phyloP scores from a whole-genome alignment of 2,888 invertebrate species.

The Drosophila prolongata region DNA sequence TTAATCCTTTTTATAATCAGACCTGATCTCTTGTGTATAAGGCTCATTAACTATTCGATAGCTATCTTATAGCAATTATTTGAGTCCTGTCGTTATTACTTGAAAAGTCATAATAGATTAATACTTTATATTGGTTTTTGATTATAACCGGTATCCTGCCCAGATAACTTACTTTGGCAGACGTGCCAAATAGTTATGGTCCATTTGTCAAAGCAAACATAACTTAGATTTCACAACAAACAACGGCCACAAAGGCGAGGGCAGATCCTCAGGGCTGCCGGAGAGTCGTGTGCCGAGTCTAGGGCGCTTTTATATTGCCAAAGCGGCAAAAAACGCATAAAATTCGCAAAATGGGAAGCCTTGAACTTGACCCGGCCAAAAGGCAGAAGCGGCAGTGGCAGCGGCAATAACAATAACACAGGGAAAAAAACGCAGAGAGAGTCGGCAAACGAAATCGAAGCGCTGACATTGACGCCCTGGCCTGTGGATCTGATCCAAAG shows the following conservation, averaged over 20 bases:
- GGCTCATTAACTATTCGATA: too few species aligned
- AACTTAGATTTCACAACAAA: conserved; percentile 15
- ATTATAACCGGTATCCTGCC: not conserved
- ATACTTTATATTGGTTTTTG: too few species aligned
- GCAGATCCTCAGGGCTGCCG: not conserved
- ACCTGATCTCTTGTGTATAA: too few species aligned
- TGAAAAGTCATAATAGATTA: too few species aligned
- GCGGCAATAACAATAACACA: conserved; percentile 69
- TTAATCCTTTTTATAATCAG: too few species aligned
- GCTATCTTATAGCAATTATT: too few species aligned
- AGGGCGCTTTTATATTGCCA: conserved; percentile 3
- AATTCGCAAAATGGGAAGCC: conserved; percentile 73
- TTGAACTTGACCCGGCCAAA: conserved; percentile 73
- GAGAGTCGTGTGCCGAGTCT: conserved; percentile 5
- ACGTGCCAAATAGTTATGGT: too few species aligned
- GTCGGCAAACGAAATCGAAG: conserved; percentile 66
- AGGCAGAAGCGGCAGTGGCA: conserved; percentile 59
- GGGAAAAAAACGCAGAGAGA: conserved; percentile 37
- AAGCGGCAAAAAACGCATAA: conserved; percentile 66
- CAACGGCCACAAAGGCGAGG: not conserved
- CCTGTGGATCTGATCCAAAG: conserved; percentile 16
- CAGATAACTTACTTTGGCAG: too few species aligned
- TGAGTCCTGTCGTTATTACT: too few species aligned
- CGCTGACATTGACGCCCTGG: conserved; percentile 71
- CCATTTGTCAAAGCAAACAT: conserved; percentile 11